Conservation (phyloP, 2,113 vertebrate species). For the Ameiurus melas region DNA sequence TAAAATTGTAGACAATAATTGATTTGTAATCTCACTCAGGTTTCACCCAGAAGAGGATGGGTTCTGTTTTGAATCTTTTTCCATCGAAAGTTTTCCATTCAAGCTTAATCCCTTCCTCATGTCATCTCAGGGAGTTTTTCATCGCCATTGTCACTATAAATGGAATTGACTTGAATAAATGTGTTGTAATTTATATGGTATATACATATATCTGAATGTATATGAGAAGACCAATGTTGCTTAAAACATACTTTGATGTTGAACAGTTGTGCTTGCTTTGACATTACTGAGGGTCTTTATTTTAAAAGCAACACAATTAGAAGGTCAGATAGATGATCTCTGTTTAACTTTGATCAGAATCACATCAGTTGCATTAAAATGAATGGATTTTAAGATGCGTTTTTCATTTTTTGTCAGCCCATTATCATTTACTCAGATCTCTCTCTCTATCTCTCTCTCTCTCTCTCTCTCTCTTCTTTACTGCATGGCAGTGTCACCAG, state of each 20-base stretch:
- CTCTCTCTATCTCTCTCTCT: too few relatives aligned
- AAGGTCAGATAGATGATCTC: neutral
- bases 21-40: neutral
- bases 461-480: neutral
- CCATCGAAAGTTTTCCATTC: neutral
- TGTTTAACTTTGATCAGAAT: neutral
- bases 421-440: too few relatives aligned
- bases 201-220: neutral
- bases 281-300: neutral
- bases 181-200: neutral
- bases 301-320: neutral
- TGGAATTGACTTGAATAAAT: neutral
- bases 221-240: neutral
- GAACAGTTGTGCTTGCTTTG: neutral
- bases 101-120: neutral
- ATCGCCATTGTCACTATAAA: neutral
- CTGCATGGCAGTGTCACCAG: neutral
- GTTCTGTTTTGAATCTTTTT: neutral
- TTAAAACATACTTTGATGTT: neutral
- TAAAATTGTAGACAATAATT: neutral
- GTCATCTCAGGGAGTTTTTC: neutral
- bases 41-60: neutral
- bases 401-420: neutral
- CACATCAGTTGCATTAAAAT: too few relatives aligned
- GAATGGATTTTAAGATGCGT: neutral